Percentiles rank a stretch among this genome's conserved stretches.
phyloP scores from a whole-genome alignment of 2,797 vertebrate genomes.

The Sebastes baramenuke region DNA sequence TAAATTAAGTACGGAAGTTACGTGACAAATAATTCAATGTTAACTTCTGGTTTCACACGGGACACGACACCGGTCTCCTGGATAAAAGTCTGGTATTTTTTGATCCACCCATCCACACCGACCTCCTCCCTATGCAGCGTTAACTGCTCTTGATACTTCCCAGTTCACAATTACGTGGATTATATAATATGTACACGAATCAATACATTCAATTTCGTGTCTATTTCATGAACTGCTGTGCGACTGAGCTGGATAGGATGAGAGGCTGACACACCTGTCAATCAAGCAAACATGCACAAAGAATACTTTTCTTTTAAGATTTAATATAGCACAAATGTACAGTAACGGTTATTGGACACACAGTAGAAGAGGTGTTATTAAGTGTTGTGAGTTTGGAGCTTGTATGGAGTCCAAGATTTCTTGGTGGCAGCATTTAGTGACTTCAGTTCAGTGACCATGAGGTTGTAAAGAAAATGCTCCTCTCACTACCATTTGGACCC shows the following conservation, averaged over 20 bases:
- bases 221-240: too few species aligned
- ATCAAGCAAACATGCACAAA: background rate
- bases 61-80: too few species aligned
- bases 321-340: background rate
- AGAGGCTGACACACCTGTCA: background rate
- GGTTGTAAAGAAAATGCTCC: background rate
- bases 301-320: background rate
- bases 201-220: fast-evolving
- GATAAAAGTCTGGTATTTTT: too few species aligned
- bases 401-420: background rate
- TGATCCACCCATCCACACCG: too few species aligned
- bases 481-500: background rate
- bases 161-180: too few species aligned
- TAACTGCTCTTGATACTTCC: fast-evolving
- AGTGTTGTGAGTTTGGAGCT: too few species aligned
- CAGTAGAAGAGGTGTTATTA: fast-evolving
- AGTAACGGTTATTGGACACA: too few species aligned
- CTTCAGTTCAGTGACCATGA: background rate
- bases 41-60: too few species aligned
- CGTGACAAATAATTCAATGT: too few species aligned
- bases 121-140: too few species aligned
- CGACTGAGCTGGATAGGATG: background rate
- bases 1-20: too few species aligned
- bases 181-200: too few species aligned
- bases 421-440: background rate